Conservation (phyloP, 1,140 invertebrate genomes). For the Zaprionus taronus region DNA sequence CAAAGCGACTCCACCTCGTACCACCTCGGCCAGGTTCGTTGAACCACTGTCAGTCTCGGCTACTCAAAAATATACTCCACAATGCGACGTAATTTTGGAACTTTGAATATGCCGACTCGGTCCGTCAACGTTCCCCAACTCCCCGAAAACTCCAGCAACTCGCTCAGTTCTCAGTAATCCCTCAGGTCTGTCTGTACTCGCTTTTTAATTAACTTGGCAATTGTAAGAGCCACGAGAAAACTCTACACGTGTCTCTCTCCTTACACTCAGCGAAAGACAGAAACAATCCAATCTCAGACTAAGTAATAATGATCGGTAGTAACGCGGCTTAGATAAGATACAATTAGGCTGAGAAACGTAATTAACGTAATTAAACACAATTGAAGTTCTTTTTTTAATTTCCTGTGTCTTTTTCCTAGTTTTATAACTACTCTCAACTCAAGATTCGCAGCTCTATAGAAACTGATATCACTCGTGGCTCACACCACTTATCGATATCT, state of each 20-base stretch:
- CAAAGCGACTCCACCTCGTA: conserved; percentile 34
- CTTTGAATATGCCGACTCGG: background rate
- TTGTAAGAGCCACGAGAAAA: conserved; percentile 8
- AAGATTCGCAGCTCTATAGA: background rate
- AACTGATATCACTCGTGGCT: background rate
- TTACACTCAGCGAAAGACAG: conserved; percentile 6
- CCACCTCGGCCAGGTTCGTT: conserved; percentile 53
- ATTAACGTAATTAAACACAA: conserved; percentile 2
- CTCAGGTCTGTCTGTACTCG: conserved; percentile 12
- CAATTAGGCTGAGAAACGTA: conserved; percentile 4
- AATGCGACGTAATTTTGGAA: conserved; percentile 38
- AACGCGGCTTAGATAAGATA: background rate
- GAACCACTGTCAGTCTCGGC: conserved; percentile 39
- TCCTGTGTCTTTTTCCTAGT: background rate
- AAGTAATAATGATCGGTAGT: background rate
- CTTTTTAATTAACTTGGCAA: conserved; percentile 7
- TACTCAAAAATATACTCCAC: conserved; percentile 14
- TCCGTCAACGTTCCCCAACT: background rate
- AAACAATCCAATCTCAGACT: background rate
- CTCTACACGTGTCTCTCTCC: conserved; percentile 1
- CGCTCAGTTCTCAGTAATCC: background rate
- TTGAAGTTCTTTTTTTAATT: background rate
- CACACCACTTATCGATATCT: background rate
- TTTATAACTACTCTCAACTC: background rate
- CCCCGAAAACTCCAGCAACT: background rate